phyloP scores from a whole-genome alignment of 2,888 invertebrate genomes.

The Trachelus iudaicus region DNA sequence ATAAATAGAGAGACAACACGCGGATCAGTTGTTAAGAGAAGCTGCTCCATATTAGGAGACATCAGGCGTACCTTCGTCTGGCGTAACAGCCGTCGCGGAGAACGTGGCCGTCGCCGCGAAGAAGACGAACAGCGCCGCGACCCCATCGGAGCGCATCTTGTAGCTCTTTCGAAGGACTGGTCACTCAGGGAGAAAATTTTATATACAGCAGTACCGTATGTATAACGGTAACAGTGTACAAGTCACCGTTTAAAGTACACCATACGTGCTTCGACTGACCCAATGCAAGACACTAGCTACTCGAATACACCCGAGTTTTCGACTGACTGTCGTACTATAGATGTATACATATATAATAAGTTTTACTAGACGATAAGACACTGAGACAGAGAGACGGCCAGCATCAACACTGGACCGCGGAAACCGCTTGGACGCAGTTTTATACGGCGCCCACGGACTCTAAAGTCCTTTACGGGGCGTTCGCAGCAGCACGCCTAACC shows the following conservation, averaged over 20 bases:
- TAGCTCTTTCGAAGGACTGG: background rate
- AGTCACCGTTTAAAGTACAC: background rate
- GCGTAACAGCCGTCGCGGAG: constrained; percentile 40
- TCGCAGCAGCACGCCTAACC: constrained; percentile 1
- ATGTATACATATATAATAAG: background rate
- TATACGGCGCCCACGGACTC: constrained; percentile 63
- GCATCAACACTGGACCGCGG: constrained; percentile 51
- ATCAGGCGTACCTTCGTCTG: constrained; percentile 48
- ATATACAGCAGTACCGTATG: background rate
- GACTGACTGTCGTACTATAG: background rate
- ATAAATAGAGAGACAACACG: background rate
- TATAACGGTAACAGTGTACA: background rate
- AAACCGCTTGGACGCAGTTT: constrained; percentile 54
- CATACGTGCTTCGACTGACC: background rate
- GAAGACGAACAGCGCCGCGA: constrained; percentile 34
- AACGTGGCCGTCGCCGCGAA: constrained; percentile 40
- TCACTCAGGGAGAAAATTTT: background rate
- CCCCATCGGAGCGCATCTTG: constrained; percentile 35
- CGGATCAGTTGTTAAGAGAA: background rate
- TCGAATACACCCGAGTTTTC: background rate
- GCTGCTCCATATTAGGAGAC: background rate
- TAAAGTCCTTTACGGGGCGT: constrained; percentile 38
- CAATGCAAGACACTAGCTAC: background rate
- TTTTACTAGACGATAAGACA: constrained; percentile 1
- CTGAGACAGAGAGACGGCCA: constrained; percentile 9